Evolutionary conservation across 2,113 vertebrate genomes (phyloP).

Genomic region (Ranitomeya imitator): DNA sequence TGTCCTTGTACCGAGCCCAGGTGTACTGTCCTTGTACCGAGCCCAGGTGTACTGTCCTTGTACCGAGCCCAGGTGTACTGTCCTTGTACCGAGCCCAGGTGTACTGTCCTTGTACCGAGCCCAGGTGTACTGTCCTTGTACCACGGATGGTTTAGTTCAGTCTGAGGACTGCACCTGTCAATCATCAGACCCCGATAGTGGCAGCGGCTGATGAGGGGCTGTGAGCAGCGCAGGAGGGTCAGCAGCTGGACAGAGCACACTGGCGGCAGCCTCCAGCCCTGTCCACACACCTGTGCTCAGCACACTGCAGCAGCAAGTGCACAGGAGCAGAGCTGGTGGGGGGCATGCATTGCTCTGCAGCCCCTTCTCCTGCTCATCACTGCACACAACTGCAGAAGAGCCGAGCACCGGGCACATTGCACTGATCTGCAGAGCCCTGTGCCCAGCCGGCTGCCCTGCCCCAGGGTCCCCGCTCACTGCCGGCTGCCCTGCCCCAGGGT

Average conservation of each 20-base stretch:
- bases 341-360: background rate
- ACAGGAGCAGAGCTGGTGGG: background rate
- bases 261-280: background rate
- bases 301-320: background rate
- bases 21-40: too few species aligned
- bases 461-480: background rate
- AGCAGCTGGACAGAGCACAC: background rate
- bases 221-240: background rate
- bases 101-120: too few species aligned
- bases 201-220: background rate
- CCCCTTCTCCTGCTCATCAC: background rate
- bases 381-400: background rate
- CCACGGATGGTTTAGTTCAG: background rate
- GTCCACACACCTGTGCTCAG: background rate
- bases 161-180: background rate
- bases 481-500: conserved; percentile 26
- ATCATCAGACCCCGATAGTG: background rate
- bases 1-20: too few species aligned
- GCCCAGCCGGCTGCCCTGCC: background rate
- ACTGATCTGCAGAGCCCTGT: background rate
- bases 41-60: too few species aligned
- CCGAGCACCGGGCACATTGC: background rate
- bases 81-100: too few species aligned
- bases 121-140: background rate
- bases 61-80: too few species aligned